Evolutionary conservation across 2,797 vertebrate genomes (phyloP).

Genomic region (Oreochromis grahami): DNA sequence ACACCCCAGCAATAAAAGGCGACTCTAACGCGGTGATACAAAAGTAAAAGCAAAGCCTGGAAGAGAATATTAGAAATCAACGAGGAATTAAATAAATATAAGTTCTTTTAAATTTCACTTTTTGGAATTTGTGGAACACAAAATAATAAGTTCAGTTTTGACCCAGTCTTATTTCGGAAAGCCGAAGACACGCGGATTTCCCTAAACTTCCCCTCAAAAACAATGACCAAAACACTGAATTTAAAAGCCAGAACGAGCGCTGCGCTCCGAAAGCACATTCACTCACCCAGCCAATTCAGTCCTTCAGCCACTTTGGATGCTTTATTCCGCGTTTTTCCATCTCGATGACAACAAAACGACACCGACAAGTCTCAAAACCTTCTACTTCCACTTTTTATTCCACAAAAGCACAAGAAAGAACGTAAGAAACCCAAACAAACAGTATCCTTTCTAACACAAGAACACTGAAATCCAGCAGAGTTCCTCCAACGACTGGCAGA

Average conservation of each 20-base stretch:
- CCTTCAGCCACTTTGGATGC: constrained; percentile 59
- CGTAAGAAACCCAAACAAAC: too few species aligned
- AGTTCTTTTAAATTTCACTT: background rate
- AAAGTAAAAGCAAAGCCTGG: background rate
- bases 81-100: background rate
- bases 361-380: background rate
- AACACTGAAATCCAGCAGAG: constrained; percentile 12
- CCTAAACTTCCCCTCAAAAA: constrained; percentile 4
- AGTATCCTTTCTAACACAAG: background rate
- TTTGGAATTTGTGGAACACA: background rate
- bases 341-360: constrained; percentile 8
- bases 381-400: background rate
- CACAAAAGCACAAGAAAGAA: background rate
- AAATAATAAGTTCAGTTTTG: background rate
- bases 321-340: constrained; percentile 59
- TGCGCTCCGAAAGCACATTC: constrained; percentile 9
- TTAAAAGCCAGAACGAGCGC: background rate
- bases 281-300: constrained; percentile 53
- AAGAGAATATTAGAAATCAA: background rate
- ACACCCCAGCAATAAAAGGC: constrained; percentile 56
- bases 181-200: background rate
- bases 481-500: constrained; percentile 38
- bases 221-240: background rate
- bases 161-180: background rate
- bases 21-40: constrained; percentile 2